Evolutionary conservation across 53 echinoderm and acorn worm species (phyloP).

Genomic region (Glandiceps talaboti): DNA sequence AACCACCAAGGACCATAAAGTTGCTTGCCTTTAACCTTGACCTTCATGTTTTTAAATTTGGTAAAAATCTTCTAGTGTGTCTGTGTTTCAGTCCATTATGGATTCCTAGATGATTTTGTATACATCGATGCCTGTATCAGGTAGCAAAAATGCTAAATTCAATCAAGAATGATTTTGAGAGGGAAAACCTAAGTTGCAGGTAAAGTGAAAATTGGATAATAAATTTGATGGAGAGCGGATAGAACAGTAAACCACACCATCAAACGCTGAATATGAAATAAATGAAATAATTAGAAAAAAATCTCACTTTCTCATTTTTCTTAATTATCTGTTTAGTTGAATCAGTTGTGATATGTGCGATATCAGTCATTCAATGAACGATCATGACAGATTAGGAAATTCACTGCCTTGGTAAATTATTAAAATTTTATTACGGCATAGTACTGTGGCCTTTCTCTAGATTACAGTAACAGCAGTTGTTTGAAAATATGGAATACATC

Average conservation of each 20-base stretch:
- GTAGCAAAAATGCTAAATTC: background rate
- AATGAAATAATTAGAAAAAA: background rate
- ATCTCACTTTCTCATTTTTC: background rate
- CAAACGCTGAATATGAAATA: background rate
- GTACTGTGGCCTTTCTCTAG: background rate
- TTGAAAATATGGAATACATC: background rate
- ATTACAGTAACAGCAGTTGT: background rate
- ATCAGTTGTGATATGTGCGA: background rate
- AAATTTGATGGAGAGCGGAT: background rate
- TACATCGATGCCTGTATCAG: background rate
- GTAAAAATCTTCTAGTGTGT: too few species aligned
- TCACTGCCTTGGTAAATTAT: background rate
- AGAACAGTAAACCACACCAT: background rate
- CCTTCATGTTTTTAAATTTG: too few species aligned
- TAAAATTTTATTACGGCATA: background rate
- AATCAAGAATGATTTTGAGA: background rate
- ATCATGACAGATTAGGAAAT: background rate
- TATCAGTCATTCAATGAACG: background rate
- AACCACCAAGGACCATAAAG: too few species aligned
- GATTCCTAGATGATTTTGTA: background rate
- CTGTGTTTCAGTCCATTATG: background rate
- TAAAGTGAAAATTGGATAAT: background rate
- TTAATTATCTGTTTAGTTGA: background rate
- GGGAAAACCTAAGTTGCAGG: background rate
- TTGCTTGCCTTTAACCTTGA: too few species aligned